These are phyloP conservation scores for Albula glossodonta DNA, from an alignment of 2,113 vertebrate genomes.

Conservation along the genomic window DNA sequence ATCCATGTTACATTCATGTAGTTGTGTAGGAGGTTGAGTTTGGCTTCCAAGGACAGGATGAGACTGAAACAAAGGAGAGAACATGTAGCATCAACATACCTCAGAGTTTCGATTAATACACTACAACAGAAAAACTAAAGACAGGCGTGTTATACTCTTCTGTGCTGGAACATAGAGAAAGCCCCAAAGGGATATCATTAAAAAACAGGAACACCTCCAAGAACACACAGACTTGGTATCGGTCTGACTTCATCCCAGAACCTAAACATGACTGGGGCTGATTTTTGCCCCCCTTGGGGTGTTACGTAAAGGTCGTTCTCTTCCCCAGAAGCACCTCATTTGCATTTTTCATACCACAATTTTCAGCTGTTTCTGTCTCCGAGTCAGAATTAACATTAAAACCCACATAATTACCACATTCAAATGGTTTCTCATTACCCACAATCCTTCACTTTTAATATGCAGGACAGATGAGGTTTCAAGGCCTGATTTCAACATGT, in stretches of 20 bases:
- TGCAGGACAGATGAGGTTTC: background rate
- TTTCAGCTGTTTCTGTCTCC: background rate
- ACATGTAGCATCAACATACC: constrained; percentile 16
- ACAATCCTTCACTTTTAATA: background rate
- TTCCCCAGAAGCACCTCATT: background rate
- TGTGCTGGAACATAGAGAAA: background rate
- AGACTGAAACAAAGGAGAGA: constrained; percentile 72
- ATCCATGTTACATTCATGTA: constrained; percentile 99
- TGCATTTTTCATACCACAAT: background rate
- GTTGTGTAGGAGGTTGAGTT: constrained; percentile 96
- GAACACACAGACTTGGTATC: background rate
- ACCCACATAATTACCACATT: background rate
- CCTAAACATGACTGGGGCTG: background rate
- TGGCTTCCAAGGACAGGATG: constrained; percentile 97
- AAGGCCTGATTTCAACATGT: background rate
- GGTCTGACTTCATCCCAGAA: background rate
- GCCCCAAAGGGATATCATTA: background rate
- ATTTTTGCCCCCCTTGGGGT: background rate
- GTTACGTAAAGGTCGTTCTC: background rate
- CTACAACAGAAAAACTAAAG: background rate
- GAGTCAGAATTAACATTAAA: background rate
- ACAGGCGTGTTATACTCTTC: no score
- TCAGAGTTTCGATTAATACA: background rate
- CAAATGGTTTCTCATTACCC: background rate
- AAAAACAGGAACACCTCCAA: background rate